Conservation (phyloP, 2,113 vertebrate species). For the Ginglymostoma cirratum region DNA sequence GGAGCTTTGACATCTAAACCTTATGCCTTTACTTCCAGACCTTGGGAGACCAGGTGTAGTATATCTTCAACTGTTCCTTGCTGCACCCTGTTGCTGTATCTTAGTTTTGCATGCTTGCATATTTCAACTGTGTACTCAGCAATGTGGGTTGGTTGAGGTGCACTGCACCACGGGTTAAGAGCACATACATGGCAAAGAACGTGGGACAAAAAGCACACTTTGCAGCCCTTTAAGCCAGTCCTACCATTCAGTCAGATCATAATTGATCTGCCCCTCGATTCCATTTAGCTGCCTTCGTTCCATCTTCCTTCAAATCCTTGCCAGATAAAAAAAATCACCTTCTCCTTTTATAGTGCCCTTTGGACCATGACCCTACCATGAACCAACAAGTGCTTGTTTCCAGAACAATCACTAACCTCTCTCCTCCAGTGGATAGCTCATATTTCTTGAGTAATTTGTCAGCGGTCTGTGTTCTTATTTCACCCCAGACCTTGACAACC, state of each 20-base stretch:
- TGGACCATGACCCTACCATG: too few relatives aligned
- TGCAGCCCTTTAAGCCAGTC: background rate
- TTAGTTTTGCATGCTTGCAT: background rate
- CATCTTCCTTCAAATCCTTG: background rate
- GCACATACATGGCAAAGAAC: background rate
- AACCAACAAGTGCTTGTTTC: too few relatives aligned
- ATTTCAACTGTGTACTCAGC: background rate
- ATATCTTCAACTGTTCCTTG: background rate
- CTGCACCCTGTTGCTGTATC: background rate
- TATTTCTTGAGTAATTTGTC: too few relatives aligned
- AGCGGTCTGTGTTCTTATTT: too few relatives aligned
- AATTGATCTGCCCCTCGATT: background rate
- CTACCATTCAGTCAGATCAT: background rate
- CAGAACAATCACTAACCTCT: too few relatives aligned
- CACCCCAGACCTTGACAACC: too few relatives aligned
- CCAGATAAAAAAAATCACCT: background rate
- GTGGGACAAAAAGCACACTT: background rate
- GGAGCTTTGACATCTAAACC: slow-evolving; percentile 96
- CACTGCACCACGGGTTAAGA: background rate
- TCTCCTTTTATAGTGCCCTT: too few relatives aligned
- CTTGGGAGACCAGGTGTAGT: slow-evolving; percentile 89
- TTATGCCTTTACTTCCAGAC: slow-evolving; percentile 90
- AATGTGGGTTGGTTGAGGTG: background rate
- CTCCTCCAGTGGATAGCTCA: too few relatives aligned
- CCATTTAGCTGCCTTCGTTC: background rate